phyloP scores from a whole-genome alignment of 2,888 invertebrate species.

The Fragum whitleyi region DNA sequence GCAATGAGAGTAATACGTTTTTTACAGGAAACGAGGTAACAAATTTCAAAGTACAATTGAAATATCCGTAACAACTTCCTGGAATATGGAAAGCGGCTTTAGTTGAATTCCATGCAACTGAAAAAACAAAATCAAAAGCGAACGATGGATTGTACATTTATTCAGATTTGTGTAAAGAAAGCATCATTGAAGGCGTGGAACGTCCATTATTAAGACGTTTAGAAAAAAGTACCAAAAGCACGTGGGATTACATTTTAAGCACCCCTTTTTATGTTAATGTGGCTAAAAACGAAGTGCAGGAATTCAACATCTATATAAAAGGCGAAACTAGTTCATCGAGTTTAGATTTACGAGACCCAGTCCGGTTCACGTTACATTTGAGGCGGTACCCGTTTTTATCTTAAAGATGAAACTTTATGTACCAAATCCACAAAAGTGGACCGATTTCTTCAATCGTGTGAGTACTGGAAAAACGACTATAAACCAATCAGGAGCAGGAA shows the following conservation, averaged over 20 bases:
- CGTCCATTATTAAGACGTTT: slow-evolving; percentile 44
- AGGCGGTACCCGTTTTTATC: slow-evolving; percentile 32
- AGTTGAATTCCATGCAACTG: slow-evolving; percentile 29
- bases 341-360: slow-evolving; percentile 33
- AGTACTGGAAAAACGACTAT: slow-evolving; percentile 29
- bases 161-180: slow-evolving; percentile 39
- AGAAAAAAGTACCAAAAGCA: slow-evolving; percentile 37
- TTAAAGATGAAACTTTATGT: slow-evolving; percentile 47
- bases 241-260: slow-evolving; percentile 35
- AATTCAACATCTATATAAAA: slow-evolving; percentile 55
- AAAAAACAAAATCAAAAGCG: slow-evolving; percentile 17
- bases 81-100: slow-evolving; percentile 29
- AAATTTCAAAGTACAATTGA: slow-evolving; percentile 31
- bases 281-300: slow-evolving; percentile 26
- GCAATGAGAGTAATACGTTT: slow-evolving; percentile 29
- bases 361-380: slow-evolving; percentile 50
- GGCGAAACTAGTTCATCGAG: background rate
- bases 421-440: slow-evolving; percentile 52
- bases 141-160: slow-evolving; percentile 34
- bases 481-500: slow-evolving; percentile 38
- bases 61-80: slow-evolving; percentile 6
- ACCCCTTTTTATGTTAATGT: slow-evolving; percentile 44
- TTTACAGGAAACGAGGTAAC: slow-evolving; percentile 1
- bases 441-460: slow-evolving; percentile 34
- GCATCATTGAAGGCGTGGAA: slow-evolving; percentile 24